Evolutionary conservation across 1,140 invertebrate genomes (phyloP), one percentile per base, ranked within the genome.

Genomic region (Acromyrmex echinatior): DNA sequence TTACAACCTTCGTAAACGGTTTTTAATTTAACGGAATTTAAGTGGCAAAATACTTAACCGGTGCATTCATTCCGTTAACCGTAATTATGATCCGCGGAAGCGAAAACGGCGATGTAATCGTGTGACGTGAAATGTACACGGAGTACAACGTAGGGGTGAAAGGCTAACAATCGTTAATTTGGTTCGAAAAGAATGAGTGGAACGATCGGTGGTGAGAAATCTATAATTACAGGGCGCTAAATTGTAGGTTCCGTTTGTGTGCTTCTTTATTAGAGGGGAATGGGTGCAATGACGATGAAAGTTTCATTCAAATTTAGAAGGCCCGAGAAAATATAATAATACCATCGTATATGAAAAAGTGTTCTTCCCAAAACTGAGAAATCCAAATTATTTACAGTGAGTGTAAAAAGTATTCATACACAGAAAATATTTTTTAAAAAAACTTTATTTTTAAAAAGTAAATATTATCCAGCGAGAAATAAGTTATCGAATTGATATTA

Each of bases 151-250:
- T 45, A 35, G 16, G 68, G 80, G 56, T 74, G 80, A 84, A 84
- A 84, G 56, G 70, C 80, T 84, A 84, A 84, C 80, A 76, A 62
- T 74, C 80, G 70, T 60, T 76, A 84, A 84, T 84, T 74, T 39
- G 53, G 14, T 21, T 49, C n/a, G 39, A 35, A 84, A 84, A 84
- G 80, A 84, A 74, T 25, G 68, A 73, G 39, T n/a, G 56, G 35
- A 49, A 60, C 80, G 80, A 82, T 60, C 68, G 68, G 25, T 74
- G 68, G 68, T 35, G 70, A 63, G 68, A 62, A 74, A 71, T 62
- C 80, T 51, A 62, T 84, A 84, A 84, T 84, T 84, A 51, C 18
- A 63, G 28, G 56, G 56, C 39, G 58, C 21, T 31, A 58, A 28
- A 58, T 21, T 35, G 70, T 58, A 35, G 39, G 53, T 76, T 80